Base-by-base conservation (phyloP, 2,797 vertebrate genomes). In the Chiroxiphia lanceolata region DNA sequence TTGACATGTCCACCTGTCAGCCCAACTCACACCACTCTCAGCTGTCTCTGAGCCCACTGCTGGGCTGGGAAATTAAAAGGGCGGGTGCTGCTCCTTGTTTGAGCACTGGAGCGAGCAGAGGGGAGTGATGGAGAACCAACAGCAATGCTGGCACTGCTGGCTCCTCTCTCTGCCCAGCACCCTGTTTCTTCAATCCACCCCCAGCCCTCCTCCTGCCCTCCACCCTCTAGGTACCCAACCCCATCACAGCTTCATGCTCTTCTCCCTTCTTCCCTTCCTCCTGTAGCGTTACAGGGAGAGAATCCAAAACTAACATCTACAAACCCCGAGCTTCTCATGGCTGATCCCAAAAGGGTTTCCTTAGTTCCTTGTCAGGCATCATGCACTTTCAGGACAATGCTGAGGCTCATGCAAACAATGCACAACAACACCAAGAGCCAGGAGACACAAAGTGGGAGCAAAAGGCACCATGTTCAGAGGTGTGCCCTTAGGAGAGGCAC, bases 21-120 rank as follows among this genome's bases (percentile, higher is more conserved):
- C 54, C 59, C 69, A 51, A 12, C 47, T 88, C 34, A 63, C 59
- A 48, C 25, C 47, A 11, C 22, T 82, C 70, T 53, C 61, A 33
- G 82, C 42, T n/a, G 68, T 34, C 57, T 59, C 64, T 61, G 65
- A 61, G 65, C 60, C 33, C 1, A 2, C 48, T 53, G 71, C 48
- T 40, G 67, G 44, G 36, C 0, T 4, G 4, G 57, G 60, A 83
- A 87, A 53, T 29, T 75, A 11, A 67, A 70, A 57, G 45, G 36
- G 36, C 1, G 7, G 19, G 40, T 36, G 83, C 57, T 45, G 79
- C 34, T 90, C 20, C 1, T 1, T 10, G 40, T 48, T 90, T 36
- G 44, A 0, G 2, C 1, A 1, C 2, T 34, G 47, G 27, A 93
- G 38, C 0, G 3, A 61, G 50, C 0, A 1, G 40, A 57, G 59